phyloP scores from a whole-genome alignment of 2,888 invertebrate genomes.

The Scaeva pyrastri region DNA sequence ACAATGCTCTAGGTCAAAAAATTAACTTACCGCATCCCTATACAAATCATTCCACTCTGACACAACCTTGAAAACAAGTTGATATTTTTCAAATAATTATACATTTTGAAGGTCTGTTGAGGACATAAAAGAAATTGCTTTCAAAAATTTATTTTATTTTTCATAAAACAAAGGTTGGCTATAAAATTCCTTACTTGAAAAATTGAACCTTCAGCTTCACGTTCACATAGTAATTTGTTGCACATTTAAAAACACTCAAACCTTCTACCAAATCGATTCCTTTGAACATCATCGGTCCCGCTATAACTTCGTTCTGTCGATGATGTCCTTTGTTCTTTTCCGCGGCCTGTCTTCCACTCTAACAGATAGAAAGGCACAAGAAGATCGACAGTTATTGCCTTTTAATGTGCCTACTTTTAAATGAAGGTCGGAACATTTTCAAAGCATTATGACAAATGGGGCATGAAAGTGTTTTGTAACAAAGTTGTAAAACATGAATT shows the following conservation, averaged over 20 bases:
- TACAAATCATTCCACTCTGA: neutral
- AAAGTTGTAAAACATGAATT: conserved; percentile 63
- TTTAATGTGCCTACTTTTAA: conserved; percentile 67
- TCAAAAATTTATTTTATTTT: neutral
- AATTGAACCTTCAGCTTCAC: neutral
- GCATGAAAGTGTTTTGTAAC: conserved; percentile 70
- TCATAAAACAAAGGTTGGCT: neutral
- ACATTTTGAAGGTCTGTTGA: neutral
- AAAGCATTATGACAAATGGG: conserved; percentile 56
- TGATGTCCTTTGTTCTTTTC: conserved; percentile 53
- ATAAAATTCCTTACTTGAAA: neutral
- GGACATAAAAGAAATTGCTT: conserved; percentile 19
- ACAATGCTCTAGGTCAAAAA: neutral
- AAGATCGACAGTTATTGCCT: conserved; percentile 68
- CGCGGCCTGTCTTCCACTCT: conserved; percentile 28
- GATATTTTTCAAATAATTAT: neutral
- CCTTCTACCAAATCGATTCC: neutral
- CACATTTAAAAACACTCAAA: conserved; percentile 2
- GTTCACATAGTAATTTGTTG: neutral
- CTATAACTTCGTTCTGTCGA: neutral
- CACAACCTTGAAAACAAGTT: neutral
- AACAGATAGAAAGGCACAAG: conserved; percentile 29
- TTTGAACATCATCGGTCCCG: neutral
- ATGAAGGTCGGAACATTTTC: conserved; percentile 69
- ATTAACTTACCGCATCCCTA: neutral